Base-by-base conservation (phyloP, 2,797 vertebrate species). In the Pseudochromis fuscus region DNA sequence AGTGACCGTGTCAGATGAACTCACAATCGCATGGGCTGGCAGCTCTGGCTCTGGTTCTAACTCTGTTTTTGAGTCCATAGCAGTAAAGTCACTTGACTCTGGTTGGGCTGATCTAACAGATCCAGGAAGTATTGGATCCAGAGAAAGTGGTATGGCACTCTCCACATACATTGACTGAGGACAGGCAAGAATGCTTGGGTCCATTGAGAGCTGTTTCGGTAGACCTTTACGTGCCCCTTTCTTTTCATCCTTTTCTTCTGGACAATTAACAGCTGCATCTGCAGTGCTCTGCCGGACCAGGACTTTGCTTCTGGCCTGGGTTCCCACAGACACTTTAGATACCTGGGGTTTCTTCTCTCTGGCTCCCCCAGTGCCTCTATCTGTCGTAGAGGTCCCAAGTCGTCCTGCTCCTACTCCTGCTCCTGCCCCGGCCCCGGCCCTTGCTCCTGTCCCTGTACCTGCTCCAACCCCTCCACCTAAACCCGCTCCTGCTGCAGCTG, bases 211-310 rank as follows among this genome's bases (percentile, higher is more conserved):
- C 67, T 93, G 91, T 75, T 93, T 94, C 24, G 91, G 91, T 37
- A 93, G 75, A 76, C 72, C 86, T 67, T 80, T 59, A 8, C 84
- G 91, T 8, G 72, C 40, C 1, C 64, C 64, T 72, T 90, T 92
- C 67, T 83, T 89, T 30, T 90, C 87, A 0, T 92, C 90, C 15
- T 88, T 87, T 58, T 94, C 90, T 7, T 94, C 93, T 49, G 94
- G 94, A 85, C 93, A 94, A 55, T 94, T 94, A 16, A 94, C 93
- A 0, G 94, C 93, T 44, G 94, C 93, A 48, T 95, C 94, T 5
- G 94, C 94, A 15, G 94, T 95, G 82, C 92, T 94, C 88, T 95
- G 94, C 21, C 94, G 82, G 31, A 95, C 76, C 59, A 95, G 72
- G 21, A 87, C 88, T 76, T 94, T 95, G 81, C 90, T 93, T 81